Percentiles rank a stretch among this genome's conserved stretches.
phyloP scores from a whole-genome alignment of 1,140 invertebrate species.

The Tetraneura akinire region DNA sequence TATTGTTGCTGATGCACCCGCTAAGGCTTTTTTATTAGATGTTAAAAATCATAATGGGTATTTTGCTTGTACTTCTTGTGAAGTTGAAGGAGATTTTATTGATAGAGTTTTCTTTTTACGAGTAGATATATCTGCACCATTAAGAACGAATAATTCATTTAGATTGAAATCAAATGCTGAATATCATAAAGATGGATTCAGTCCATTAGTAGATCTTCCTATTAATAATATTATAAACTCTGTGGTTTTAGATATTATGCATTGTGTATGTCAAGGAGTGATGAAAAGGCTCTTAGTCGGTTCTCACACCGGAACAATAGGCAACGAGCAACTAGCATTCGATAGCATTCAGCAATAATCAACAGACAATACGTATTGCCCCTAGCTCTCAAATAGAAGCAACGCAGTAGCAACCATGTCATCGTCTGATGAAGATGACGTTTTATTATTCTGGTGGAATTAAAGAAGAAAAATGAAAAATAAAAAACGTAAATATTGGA shows the following conservation, averaged over 20 bases:
- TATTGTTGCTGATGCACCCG: background rate
- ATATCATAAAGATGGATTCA: background rate
- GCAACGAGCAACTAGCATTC: too few species aligned
- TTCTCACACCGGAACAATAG: background rate
- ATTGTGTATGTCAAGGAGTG: constrained; percentile 2
- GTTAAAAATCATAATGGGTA: background rate
- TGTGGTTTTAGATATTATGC: constrained; percentile 1
- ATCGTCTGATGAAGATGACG: too few species aligned
- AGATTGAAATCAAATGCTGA: background rate
- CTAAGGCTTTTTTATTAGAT: constrained; percentile 2
- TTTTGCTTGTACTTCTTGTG: background rate
- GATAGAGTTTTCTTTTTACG: background rate
- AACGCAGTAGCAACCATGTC: too few species aligned
- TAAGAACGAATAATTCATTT: background rate
- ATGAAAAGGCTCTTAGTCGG: background rate
- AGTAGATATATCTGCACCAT: background rate
- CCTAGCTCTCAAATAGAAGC: too few species aligned
- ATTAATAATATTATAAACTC: background rate
- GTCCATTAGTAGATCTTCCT: background rate
- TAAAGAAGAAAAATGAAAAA: too few species aligned
- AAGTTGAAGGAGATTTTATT: background rate
- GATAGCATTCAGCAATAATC: too few species aligned
- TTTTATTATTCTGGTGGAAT: too few species aligned
- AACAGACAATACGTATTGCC: too few species aligned
- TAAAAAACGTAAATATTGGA: too few species aligned